Conservation (phyloP, 2,797 vertebrate species). For the Trachurus trachurus region DNA sequence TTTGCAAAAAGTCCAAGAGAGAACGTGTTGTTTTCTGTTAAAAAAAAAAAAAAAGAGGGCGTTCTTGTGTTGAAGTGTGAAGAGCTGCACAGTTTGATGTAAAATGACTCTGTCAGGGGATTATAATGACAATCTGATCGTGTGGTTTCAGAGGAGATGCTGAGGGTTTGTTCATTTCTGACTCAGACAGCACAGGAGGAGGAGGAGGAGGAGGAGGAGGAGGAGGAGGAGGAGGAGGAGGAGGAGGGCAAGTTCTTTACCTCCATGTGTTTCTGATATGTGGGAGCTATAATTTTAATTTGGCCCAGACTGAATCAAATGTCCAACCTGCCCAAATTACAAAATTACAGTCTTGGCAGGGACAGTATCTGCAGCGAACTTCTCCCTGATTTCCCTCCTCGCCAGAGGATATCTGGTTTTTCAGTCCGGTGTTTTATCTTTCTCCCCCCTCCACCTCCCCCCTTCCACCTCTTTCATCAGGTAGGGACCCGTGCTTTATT, state of each 20-base stretch:
- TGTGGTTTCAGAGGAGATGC: constrained; percentile 33
- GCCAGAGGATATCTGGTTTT: constrained; percentile 78
- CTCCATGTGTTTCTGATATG: constrained; percentile 85
- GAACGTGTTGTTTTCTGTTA: background rate
- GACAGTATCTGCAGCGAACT: constrained; percentile 63
- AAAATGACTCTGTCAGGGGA: constrained; percentile 5
- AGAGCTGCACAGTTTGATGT: background rate
- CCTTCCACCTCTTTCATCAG: constrained; percentile 76
- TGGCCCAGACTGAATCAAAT: constrained; percentile 76
- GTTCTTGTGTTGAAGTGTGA: background rate
- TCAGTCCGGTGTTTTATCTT: constrained; percentile 73
- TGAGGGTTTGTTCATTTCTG: constrained; percentile 22
- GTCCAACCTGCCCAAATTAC: constrained; percentile 80
- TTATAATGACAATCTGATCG: constrained; percentile 38
- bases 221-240: constrained; percentile 31
- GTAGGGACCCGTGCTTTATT: constrained; percentile 72
- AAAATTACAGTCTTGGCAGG: constrained; percentile 81
- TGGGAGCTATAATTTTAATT: constrained; percentile 82
- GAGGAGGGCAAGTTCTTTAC: constrained; percentile 40
- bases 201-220: constrained; percentile 26
- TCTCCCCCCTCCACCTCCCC: constrained; percentile 1
- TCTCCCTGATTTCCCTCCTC: constrained; percentile 74
- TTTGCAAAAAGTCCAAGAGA: constrained; percentile 32
- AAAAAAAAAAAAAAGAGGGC: background rate
- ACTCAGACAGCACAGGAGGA: constrained; percentile 46